Evolutionary conservation across 1,140 invertebrate species (phyloP).

Genomic region (Mycetomoellerius zeteki): DNA sequence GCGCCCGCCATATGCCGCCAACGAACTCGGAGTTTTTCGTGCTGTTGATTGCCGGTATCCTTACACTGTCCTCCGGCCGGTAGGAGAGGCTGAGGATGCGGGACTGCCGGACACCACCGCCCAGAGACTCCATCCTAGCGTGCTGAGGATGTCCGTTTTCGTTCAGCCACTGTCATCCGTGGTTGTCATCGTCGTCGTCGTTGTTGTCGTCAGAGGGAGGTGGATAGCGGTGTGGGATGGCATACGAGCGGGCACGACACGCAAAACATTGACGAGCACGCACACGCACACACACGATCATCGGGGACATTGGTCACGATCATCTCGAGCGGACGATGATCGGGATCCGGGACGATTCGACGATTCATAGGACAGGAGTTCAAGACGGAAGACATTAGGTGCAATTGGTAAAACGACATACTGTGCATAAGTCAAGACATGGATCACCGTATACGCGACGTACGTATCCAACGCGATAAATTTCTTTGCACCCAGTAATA

Average conservation of each 20-base stretch:
- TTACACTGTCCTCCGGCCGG: constrained; percentile 81
- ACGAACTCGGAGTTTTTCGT: constrained; percentile 69
- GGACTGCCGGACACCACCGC: constrained; percentile 50
- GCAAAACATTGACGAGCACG: constrained; percentile 63
- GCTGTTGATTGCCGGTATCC: constrained; percentile 74
- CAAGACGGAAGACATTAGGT: constrained; percentile 41
- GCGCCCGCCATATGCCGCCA: constrained; percentile 62
- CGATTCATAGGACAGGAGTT: background rate
- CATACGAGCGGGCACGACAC: constrained; percentile 65
- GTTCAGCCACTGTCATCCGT: constrained; percentile 82
- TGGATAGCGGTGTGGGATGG: constrained; percentile 54
- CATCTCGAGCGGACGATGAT: background rate
- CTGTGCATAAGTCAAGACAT: constrained; percentile 15
- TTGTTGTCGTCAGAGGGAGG: constrained; percentile 36
- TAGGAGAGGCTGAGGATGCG: constrained; percentile 80
- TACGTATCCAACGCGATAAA: constrained; percentile 3
- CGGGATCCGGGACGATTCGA: constrained; percentile 1
- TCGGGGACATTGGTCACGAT: constrained; percentile 54
- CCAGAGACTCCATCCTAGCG: constrained; percentile 59
- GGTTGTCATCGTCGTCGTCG: constrained; percentile 37
- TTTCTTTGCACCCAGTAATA: constrained; percentile 2
- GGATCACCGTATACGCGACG: background rate
- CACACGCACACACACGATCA: constrained; percentile 11
- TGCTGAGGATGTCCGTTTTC: constrained; percentile 80
- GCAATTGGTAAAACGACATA: constrained; percentile 40